phyloP scores from a whole-genome alignment of 2,113 vertebrate species.

The Passerina amoena region DNA sequence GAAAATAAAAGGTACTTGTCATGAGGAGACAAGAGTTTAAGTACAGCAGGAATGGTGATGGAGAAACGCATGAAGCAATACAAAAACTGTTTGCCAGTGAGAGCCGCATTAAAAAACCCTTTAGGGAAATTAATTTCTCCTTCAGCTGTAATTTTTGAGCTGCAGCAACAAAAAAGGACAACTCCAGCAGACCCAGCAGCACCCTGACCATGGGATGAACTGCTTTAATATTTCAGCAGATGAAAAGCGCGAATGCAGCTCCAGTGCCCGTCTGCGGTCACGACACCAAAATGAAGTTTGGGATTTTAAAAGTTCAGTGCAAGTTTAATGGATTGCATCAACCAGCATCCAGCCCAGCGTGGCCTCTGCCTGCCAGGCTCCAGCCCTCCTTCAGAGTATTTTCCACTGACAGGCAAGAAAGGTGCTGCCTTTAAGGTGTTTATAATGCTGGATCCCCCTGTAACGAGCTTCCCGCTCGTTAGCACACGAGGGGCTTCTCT shows the following conservation, averaged over 20 bases:
- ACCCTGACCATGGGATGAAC: slow-evolving; percentile 25
- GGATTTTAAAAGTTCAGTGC: slow-evolving; percentile 25
- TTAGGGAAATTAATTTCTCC: slow-evolving; percentile 44
- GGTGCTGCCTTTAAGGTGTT: not conserved
- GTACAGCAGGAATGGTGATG: rapidly evolving
- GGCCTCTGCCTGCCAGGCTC: not conserved
- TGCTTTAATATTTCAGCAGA: slow-evolving; percentile 43
- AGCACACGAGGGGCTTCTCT: not conserved
- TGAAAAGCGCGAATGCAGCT: not conserved
- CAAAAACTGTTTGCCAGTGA: not conserved
- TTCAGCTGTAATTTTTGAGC: slow-evolving; percentile 37
- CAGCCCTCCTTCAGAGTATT: not conserved
- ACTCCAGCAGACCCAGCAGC: not conserved
- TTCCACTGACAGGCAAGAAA: not conserved
- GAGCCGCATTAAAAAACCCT: not conserved
- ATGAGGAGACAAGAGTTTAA: not conserved
- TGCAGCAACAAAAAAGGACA: not conserved
- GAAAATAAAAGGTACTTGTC: not conserved
- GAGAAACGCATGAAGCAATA: not conserved
- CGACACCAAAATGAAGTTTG: slow-evolving; percentile 9
- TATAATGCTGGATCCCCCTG: not conserved
- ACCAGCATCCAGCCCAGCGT: not conserved
- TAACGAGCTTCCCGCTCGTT: rapidly evolving
- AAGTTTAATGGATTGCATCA: slow-evolving; percentile 12
- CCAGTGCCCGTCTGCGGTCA: not conserved